Percentiles rank a stretch among this genome's conserved stretches.
phyloP scores from a whole-genome alignment of 2,797 vertebrate species.

The Smutsia gigantea region DNA sequence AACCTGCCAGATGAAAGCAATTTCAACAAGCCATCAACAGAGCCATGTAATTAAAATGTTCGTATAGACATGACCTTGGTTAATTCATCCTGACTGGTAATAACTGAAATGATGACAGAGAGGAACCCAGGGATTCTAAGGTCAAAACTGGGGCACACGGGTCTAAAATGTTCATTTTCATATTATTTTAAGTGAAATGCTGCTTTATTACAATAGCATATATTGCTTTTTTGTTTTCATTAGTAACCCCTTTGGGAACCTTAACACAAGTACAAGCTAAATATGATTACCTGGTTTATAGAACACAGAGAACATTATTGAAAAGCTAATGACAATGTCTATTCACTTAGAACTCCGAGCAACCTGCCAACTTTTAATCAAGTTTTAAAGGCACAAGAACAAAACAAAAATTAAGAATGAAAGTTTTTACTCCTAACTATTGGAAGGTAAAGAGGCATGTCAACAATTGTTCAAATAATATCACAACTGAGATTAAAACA shows the following conservation, averaged over 20 bases:
- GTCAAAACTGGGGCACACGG: not conserved
- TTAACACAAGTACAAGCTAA: slow-evolving; percentile 63
- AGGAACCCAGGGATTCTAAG: slow-evolving; percentile 1
- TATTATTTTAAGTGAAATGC: slow-evolving; percentile 46
- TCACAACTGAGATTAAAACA: slow-evolving; percentile 54
- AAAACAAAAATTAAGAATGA: slow-evolving; percentile 67
- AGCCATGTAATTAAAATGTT: slow-evolving; percentile 68
- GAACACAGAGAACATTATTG: slow-evolving; percentile 60
- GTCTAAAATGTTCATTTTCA: not conserved
- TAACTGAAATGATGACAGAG: not conserved
- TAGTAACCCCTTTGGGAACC: slow-evolving; percentile 57
- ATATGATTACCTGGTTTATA: slow-evolving; percentile 74
- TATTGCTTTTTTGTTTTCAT: slow-evolving; percentile 50
- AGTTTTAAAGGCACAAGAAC: slow-evolving; percentile 71
- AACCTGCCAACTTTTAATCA: slow-evolving; percentile 70
- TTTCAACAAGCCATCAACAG: slow-evolving; percentile 60
- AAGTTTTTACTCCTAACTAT: slow-evolving; percentile 12
- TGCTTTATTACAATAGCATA: not conserved
- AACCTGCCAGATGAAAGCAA: slow-evolving; percentile 59
- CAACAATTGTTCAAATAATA: slow-evolving; percentile 46
- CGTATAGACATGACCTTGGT: slow-evolving; percentile 47
- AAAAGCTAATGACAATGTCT: slow-evolving; percentile 62
- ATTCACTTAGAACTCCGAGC: slow-evolving; percentile 58
- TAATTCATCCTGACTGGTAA: slow-evolving; percentile 44
- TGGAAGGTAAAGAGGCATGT: not conserved